Base-by-base conservation (phyloP, 1,140 invertebrate species). In the Dolichoris vasculosae region DNA sequence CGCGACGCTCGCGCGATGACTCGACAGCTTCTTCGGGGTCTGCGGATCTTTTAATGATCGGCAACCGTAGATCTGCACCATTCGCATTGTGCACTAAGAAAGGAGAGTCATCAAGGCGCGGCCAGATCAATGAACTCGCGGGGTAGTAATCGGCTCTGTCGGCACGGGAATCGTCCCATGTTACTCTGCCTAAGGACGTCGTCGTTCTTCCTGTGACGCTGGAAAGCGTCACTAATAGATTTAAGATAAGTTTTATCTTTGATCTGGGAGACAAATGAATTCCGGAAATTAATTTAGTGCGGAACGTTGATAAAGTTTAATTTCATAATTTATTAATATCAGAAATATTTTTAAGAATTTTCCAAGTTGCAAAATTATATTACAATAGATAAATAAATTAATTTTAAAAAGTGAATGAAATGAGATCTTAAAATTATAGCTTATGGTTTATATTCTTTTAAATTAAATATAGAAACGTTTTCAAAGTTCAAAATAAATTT, bases 71-170 rank as follows among this genome's bases (percentile, higher is more conserved):
- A 43, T 43, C 91, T 90, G 3, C 80, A 9, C 90, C 90, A 35
- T 88, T 91, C 30, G 91, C 87, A 40, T 87, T 90, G 30, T 90
- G 89, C 13, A 91, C 43, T 43, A 92, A 89, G 55, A 93, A 91
- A 0, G 90, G 88, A 3, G 91, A 89, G 30, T 89, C 76, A 26
- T 91, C 90, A 30, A 88, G 59, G 40, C 89, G 89, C 2, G 91
- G 89, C 88, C 89, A 91, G 2, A 88, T 87, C 17, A 90, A 84
- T 26, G 87, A 86, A 85, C 59, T 40, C 0, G 64, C 30, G 4
- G 88, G 88, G 1, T 87, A 85, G 13, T 89, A 79, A 8, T 89
- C 86, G 0, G 82, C 23, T 38, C 86, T 88, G 11, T 88, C 67
- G 9, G 88, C 82, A 8, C 88, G 86, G 0, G 90, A 88, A 23